Conservation (phyloP, 2,888 invertebrate genomes). For the Ormyrus nitidulus region DNA sequence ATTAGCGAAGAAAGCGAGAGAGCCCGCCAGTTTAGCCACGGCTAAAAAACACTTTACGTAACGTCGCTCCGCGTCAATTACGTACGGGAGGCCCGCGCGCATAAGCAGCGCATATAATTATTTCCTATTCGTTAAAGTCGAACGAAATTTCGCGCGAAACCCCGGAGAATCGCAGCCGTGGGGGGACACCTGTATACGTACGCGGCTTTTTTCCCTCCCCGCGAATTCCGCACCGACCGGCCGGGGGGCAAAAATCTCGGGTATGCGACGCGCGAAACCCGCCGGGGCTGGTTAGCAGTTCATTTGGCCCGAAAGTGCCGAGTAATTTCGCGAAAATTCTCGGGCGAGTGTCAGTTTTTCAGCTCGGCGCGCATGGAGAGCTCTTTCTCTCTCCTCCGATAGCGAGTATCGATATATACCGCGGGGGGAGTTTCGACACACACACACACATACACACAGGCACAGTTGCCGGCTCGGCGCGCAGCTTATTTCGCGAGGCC, state of each 20-base stretch:
- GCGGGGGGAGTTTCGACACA: too few relatives aligned
- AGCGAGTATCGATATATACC: too few relatives aligned
- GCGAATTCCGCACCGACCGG: too few relatives aligned
- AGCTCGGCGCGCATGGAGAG: background rate
- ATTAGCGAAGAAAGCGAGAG: slow-evolving; percentile 22
- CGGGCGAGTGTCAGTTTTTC: slow-evolving; percentile 23
- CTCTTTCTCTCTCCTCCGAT: too few relatives aligned
- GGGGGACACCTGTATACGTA: background rate
- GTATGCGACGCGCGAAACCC: slow-evolving; percentile 1
- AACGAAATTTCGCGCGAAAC: slow-evolving; percentile 9
- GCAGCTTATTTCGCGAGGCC: slow-evolving; percentile 28
- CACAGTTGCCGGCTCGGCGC: slow-evolving; percentile 19
- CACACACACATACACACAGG: background rate
- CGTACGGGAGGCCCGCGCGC: slow-evolving; percentile 4
- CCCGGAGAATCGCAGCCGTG: background rate
- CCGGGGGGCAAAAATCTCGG: background rate
- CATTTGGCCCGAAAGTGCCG: background rate
- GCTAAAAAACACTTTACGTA: slow-evolving; percentile 24
- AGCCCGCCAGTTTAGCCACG: background rate
- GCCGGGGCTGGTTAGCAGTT: background rate
- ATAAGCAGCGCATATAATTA: background rate
- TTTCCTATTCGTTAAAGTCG: slow-evolving; percentile 22
- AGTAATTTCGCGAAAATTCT: slow-evolving; percentile 9
- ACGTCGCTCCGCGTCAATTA: slow-evolving; percentile 14
- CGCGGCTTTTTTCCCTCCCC: background rate